Conservation (phyloP, 2,797 vertebrate genomes). For the Falco biarmicus region DNA sequence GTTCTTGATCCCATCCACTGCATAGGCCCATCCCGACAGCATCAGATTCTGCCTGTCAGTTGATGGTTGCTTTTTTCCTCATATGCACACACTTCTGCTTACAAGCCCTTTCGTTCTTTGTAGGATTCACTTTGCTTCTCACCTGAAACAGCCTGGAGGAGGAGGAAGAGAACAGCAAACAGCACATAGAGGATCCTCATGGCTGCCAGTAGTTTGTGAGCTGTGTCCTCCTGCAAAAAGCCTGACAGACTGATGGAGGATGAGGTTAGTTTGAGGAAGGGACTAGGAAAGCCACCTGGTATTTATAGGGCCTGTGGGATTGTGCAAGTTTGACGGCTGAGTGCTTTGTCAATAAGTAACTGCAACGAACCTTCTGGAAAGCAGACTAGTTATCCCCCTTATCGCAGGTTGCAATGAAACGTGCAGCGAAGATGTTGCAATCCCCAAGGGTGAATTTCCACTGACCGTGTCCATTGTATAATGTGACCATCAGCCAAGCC, state of each 20-base stretch:
- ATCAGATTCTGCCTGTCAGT: neutral
- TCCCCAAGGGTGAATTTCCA: conserved; percentile 22
- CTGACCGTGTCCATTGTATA: neutral
- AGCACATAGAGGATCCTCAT: conserved; percentile 62
- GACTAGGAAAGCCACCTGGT: neutral
- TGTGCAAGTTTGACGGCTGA: conserved; percentile 1
- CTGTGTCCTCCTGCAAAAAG: neutral
- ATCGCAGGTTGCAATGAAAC: neutral
- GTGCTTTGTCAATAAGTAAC: conserved; percentile 60
- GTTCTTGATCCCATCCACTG: neutral
- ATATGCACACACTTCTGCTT: neutral
- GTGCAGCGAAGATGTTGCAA: neutral
- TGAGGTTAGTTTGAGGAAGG: neutral
- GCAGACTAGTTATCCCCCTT: neutral
- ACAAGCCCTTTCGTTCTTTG: neutral
- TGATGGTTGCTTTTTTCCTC: neutral
- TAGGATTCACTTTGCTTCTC: neutral
- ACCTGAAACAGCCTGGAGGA: conserved; percentile 66
- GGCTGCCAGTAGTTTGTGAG: neutral
- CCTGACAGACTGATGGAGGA: neutral
- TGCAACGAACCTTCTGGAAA: neutral
- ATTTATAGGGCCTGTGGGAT: neutral
- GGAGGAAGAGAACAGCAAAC: conserved; percentile 9
- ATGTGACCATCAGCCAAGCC: neutral
- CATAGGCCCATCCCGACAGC: rapidly evolving